Base-by-base conservation (phyloP, 1,140 invertebrate species). In the Wiebesia pumilae region DNA sequence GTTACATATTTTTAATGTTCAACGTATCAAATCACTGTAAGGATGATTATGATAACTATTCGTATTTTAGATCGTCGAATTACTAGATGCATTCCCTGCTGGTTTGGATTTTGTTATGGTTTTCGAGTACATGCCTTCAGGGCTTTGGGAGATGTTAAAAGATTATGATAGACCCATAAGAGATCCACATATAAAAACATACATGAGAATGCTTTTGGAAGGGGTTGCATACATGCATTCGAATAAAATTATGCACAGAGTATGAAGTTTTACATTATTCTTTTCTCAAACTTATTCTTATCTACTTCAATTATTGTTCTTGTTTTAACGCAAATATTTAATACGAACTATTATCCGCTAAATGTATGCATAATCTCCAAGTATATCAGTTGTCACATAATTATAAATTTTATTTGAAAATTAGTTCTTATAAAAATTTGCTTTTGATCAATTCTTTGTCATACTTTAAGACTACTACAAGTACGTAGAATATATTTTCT, bases 161-260 rank as follows among this genome's bases (percentile, higher is more conserved):
- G 97, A 98, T 90, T 94, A 95, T 51, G 95, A 96, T 33, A 95
- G 95, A 89, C 95, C 96, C 14, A 92, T 99, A 75, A 96, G 94
- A 3, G 92, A 96, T 84, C 93, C 96, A 19, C 96, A 98, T 91
- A 95, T 98, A 24, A 98, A 99, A 92, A 95, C 96, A 14, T 99
- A 99, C 91, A 96, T 97, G 89, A 95, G 96, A 87, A 99, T 99
- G 98, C 94, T 99, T 81, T 94, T 99, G 0, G 96, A 97, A 89
- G 99, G 98, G 19, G 96, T 99, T 9, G 95, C 95, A 33, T 98
- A 98, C 92, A 96, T 99, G 92, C 99, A 99, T 91, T 94, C 95
- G 24, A 96, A 97, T 90, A 96, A 97, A 86, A 98, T 99, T 79
- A 99, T 99, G 97, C 99, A 99, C 91, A 95, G 98, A 93, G 97